phyloP scores from a whole-genome alignment of 2,797 vertebrate genomes.

The Lutjanus argentimaculatus region DNA sequence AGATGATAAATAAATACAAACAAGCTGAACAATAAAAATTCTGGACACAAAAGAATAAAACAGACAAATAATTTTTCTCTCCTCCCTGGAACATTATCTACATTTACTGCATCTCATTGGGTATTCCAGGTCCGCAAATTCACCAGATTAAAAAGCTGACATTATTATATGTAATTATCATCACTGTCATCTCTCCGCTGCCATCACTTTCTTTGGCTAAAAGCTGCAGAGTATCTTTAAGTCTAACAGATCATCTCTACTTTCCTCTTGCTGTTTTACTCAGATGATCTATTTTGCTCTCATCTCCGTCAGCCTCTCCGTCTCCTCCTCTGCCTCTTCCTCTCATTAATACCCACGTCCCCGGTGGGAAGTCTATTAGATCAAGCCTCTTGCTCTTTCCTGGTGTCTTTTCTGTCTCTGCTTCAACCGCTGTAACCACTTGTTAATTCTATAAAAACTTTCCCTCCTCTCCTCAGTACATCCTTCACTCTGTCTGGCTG shows the following conservation, averaged over 20 bases:
- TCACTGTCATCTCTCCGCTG: slow-evolving; percentile 30
- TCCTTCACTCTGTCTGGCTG: slow-evolving; percentile 1
- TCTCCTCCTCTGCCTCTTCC: slow-evolving; percentile 27
- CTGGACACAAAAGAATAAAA: background rate
- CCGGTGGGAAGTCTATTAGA: slow-evolving; percentile 48
- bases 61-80: background rate
- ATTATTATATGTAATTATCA: slow-evolving; percentile 47
- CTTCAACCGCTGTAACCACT: slow-evolving; percentile 24
- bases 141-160: slow-evolving; percentile 26
- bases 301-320: slow-evolving; percentile 18
- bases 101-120: slow-evolving; percentile 30
- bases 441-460: slow-evolving; percentile 60
- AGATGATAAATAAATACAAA: background rate
- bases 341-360: slow-evolving; percentile 23
- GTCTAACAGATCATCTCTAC: slow-evolving; percentile 3
- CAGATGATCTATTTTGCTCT: slow-evolving; percentile 33
- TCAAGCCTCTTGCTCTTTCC: slow-evolving; percentile 40
- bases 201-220: slow-evolving; percentile 19
- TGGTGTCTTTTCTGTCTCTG: slow-evolving; percentile 35
- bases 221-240: slow-evolving; percentile 18
- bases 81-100: background rate
- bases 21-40: background rate
- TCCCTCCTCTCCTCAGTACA: slow-evolving; percentile 20
- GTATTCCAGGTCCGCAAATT: slow-evolving; percentile 21
- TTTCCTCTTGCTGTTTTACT: slow-evolving; percentile 26